Evolutionary conservation across 2,888 invertebrate species (phyloP).

Genomic region (Heteromurus nitidus): DNA sequence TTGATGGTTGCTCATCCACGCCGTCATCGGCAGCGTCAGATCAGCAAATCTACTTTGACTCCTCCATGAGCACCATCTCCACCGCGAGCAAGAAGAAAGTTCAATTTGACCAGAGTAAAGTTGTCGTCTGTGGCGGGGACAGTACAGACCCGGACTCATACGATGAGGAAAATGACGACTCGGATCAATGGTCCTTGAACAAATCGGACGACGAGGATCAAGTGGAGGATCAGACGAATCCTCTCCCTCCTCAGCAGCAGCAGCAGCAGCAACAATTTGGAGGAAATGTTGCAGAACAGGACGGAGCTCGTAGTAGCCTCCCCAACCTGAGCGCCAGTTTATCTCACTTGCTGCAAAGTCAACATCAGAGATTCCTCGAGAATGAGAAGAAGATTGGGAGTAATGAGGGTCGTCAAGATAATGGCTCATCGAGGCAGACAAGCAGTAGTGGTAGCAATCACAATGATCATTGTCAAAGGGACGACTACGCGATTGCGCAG

Average conservation of each 20-base stretch:
- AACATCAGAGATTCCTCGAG: neutral
- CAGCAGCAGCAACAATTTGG: neutral
- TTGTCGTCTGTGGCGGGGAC: constrained; percentile 67
- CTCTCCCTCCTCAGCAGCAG: constrained; percentile 4
- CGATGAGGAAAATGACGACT: constrained; percentile 57
- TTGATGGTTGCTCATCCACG: too few relatives aligned
- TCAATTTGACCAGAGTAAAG: constrained; percentile 68
- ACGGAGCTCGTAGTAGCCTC: too few relatives aligned
- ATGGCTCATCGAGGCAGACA: too few relatives aligned
- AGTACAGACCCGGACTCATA: constrained; percentile 50
- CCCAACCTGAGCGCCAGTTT: too few relatives aligned
- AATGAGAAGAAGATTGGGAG: neutral
- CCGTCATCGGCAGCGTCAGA: constrained; percentile 9
- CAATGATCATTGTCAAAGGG: neutral
- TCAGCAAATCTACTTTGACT: constrained; percentile 67
- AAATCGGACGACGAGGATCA: constrained; percentile 54
- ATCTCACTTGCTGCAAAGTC: too few relatives aligned
- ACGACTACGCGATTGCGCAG: constrained; percentile 22
- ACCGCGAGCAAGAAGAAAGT: constrained; percentile 70
- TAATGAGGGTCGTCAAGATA: neutral
- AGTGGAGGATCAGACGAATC: neutral
- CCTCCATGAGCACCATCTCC: constrained; percentile 48
- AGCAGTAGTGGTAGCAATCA: too few relatives aligned
- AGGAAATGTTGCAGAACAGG: neutral
- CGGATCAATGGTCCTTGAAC: constrained; percentile 57